Base-by-base conservation (phyloP, 2,113 vertebrate genomes). In the Oreotrochilus melanogaster region DNA sequence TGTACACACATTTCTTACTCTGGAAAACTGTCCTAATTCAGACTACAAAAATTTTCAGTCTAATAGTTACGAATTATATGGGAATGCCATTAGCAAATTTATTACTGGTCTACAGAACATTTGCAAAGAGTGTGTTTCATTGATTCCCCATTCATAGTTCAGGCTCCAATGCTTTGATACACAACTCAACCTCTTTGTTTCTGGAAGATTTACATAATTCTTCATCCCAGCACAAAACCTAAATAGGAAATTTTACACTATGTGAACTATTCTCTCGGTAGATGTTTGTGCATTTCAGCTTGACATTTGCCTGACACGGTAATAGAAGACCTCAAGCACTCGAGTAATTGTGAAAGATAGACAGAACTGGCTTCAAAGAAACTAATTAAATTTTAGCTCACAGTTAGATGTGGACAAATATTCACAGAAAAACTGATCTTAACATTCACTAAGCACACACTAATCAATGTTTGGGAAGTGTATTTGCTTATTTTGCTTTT, bases 191-290 rank as follows among this genome's bases (percentile, higher is more conserved):
- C 7, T 91, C 51, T 84, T 75, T 78, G 15, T 85, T 91, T 89
- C 61, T 89, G 54, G 61, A 69, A 87, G 30, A 82, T 85, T 89
- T 89, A 53, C 0, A 0, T 73, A 94, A 85, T 88, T 81, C 48
- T 87, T 93, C 31, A 92, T 67, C 25, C n/a, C 10, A 1, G 51
- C 21, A 81, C n/a, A 84, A 81, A 81, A 76, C 71, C 47, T 72
- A 93, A 94, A 84, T 21, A 54, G 23, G 13, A 90, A 30, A 73
- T 92, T 90, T 94, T 88, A 62, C 42, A 72, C 43, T 61, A 65
- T 0, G 0, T 43, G 47, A 67, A 90, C 17, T 70, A 71, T 60
- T 78, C n/a, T 71, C 15, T 67, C 3, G 0, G 48, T 74, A 80
- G 78, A 71, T 30, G 7, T 78, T 86, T 86, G 69, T 88, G 70